Conservation (phyloP, 2,113 vertebrate species). For the Vidua macroura region DNA sequence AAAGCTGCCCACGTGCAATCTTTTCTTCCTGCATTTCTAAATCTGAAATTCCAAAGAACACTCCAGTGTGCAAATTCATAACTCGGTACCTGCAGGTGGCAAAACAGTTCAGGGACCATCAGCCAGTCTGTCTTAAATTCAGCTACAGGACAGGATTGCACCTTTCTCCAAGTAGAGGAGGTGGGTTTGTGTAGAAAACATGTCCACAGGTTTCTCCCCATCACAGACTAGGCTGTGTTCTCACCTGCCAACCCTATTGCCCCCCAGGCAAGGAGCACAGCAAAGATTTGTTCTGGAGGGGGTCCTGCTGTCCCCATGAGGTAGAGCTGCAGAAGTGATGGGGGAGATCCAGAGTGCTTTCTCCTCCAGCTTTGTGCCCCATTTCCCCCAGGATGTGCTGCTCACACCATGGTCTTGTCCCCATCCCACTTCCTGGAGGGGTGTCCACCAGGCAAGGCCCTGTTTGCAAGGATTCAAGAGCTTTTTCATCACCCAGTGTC, state of each 20-base stretch:
- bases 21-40: neutral
- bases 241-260: neutral
- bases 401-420: neutral
- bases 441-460: neutral
- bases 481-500: neutral
- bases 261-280: neutral
- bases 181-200: neutral
- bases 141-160: neutral
- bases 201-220: neutral
- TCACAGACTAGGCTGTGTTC: neutral
- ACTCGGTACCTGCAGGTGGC: neutral
- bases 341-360: neutral
- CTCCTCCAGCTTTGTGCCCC: neutral
- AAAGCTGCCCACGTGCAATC: rapidly evolving
- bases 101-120: neutral
- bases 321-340: neutral
- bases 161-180: neutral
- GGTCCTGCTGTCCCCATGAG: neutral
- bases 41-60: neutral
- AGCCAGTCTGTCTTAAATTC: neutral
- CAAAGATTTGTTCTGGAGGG: neutral
- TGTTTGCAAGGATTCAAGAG: neutral
- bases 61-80: neutral
- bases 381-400: neutral
- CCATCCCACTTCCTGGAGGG: neutral